A percentile compares a stretch with the other conserved stretches of the same genome.
Conservation (phyloP, 2,797 vertebrate genomes). For the Xerus rutilus region DNA sequence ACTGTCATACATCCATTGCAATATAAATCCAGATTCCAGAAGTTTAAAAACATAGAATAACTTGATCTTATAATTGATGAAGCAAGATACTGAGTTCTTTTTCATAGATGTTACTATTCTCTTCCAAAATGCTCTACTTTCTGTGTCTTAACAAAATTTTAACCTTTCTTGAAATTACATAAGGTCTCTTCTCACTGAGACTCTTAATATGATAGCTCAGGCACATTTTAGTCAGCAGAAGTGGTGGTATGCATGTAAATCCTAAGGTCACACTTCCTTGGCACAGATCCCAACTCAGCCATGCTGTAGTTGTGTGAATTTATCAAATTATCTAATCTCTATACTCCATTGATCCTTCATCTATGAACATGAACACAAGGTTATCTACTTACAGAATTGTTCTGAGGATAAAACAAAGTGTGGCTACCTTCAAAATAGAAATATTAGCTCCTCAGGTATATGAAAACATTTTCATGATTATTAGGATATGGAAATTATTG, state of each 20-base stretch:
- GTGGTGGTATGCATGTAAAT: not conserved
- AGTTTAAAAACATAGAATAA: not conserved
- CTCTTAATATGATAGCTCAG: not conserved
- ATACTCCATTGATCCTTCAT: not conserved
- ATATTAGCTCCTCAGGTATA: not conserved
- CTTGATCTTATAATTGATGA: not conserved
- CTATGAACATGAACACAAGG: not conserved
- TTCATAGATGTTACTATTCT: not conserved
- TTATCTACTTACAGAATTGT: not conserved
- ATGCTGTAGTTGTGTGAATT: not conserved
- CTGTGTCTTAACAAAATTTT: not conserved
- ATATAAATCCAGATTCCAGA: not conserved
- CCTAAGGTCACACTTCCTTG: not conserved
- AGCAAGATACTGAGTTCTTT: not conserved
- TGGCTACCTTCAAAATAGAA: not conserved
- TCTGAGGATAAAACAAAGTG: not conserved
- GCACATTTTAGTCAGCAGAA: not conserved
- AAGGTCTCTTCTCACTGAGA: not conserved
- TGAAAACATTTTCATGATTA: not conserved
- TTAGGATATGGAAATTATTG: not conserved
- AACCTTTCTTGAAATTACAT: not conserved
- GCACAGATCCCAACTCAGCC: not conserved
- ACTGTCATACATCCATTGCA: not conserved
- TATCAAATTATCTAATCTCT: not conserved
- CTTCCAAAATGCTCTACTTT: not conserved